phyloP scores from a whole-genome alignment of 2,888 invertebrate species.

The Erannis defoliaria region DNA sequence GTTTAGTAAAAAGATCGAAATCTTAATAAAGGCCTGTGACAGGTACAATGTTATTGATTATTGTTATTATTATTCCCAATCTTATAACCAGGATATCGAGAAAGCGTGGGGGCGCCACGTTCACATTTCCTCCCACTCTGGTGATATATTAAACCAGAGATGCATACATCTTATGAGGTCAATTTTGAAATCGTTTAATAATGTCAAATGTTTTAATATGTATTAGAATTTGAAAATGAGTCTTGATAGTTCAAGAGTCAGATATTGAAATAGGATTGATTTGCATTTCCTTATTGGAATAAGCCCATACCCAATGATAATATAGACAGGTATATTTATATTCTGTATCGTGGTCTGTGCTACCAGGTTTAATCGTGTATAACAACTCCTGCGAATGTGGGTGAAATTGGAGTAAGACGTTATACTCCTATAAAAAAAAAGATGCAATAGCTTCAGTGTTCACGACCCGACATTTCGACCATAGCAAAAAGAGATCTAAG shows the following conservation, averaged over 20 bases:
- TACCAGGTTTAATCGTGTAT: neutral
- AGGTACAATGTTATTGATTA: neutral
- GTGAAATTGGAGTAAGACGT: neutral
- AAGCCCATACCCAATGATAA: neutral
- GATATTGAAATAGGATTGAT: constrained; percentile 24
- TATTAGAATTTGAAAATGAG: constrained; percentile 23
- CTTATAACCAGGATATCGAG: constrained; percentile 14
- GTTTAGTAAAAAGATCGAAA: no score
- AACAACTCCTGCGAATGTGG: no score
- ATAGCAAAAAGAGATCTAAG: no score
- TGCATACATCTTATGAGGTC: constrained; percentile 16
- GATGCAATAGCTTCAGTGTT: no score
- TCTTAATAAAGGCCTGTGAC: no score
- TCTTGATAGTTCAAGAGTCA: constrained; percentile 25
- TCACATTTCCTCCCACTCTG: constrained; percentile 21
- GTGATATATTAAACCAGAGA: constrained; percentile 16
- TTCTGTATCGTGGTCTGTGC: neutral
- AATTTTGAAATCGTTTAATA: constrained; percentile 23
- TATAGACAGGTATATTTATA: neutral
- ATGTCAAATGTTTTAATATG: constrained; percentile 27
- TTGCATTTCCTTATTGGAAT: constrained; percentile 28
- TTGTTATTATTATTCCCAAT: neutral
- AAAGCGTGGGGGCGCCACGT: constrained; percentile 20
- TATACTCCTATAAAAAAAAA: neutral
- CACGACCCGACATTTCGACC: no score